Conservation (phyloP, 2,888 invertebrate species). For the Netelia fuscicornis region DNA sequence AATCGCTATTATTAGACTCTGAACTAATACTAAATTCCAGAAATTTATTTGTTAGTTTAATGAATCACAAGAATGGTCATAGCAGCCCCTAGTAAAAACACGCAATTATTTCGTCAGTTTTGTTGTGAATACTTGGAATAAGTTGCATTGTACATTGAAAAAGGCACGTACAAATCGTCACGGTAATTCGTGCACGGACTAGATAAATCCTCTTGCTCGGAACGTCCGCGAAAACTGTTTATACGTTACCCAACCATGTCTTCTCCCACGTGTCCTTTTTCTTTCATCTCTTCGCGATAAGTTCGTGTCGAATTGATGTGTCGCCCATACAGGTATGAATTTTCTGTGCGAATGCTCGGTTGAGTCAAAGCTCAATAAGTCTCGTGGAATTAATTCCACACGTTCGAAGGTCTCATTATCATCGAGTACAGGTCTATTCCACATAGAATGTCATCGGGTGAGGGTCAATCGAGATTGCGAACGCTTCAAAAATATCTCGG, state of each 20-base stretch:
- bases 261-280: slow-evolving; percentile 1
- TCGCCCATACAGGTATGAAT: neutral
- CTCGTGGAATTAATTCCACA: slow-evolving; percentile 9
- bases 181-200: neutral
- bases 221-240: slow-evolving; percentile 20
- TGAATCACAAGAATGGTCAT: neutral
- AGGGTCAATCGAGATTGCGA: slow-evolving; percentile 28
- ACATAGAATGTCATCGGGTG: slow-evolving; percentile 32
- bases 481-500: slow-evolving; percentile 27
- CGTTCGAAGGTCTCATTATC: neutral
- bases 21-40: slow-evolving; percentile 3
- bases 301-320: neutral
- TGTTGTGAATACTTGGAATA: slow-evolving; percentile 44
- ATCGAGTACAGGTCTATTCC: neutral
- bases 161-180: slow-evolving; percentile 38
- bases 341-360: slow-evolving; percentile 14
- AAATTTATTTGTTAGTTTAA: slow-evolving; percentile 13
- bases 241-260: neutral
- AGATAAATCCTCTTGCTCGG: slow-evolving; percentile 25
- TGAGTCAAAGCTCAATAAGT: slow-evolving; percentile 25
- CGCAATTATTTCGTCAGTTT: slow-evolving; percentile 1
- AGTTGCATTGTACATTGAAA: neutral
- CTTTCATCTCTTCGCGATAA: neutral
- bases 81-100: slow-evolving; percentile 12
- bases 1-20: slow-evolving; percentile 30